A percentile compares a stretch with the other conserved stretches of the same genome.
Conservation (phyloP, 2,797 vertebrate species). For the Tadarida brasiliensis region DNA sequence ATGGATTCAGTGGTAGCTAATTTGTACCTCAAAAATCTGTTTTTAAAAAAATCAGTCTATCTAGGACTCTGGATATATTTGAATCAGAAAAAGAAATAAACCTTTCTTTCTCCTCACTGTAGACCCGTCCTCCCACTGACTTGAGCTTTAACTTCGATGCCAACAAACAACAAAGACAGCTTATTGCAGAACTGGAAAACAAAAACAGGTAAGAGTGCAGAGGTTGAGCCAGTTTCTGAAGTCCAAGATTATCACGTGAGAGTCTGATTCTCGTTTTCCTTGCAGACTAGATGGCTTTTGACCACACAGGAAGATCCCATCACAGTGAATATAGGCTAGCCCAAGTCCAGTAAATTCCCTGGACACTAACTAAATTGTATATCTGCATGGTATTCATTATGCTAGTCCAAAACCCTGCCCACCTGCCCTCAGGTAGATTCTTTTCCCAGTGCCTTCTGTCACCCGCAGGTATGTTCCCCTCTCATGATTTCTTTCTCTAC, state of each 20-base stretch:
- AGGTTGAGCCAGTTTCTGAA: not conserved
- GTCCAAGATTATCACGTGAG: not conserved
- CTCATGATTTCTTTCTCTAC: not conserved
- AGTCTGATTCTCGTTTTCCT: not conserved
- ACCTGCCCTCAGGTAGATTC: not conserved
- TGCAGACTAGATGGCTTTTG: not conserved
- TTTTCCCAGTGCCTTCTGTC: not conserved
- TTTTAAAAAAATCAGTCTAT: not conserved
- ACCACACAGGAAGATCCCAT: not conserved
- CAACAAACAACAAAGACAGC: conserved; percentile 97
- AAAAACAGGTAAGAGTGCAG: conserved; percentile 93
- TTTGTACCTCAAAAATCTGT: conserved; percentile 41
- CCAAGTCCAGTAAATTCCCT: not conserved
- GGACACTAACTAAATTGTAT: not conserved
- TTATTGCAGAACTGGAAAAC: conserved; percentile 98
- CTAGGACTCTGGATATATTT: not conserved
- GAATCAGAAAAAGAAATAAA: not conserved
- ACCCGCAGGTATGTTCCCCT: not conserved
- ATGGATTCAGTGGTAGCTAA: conserved; percentile 48
- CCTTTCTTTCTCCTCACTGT: conserved; percentile 60
- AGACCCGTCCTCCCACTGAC: conserved; percentile 95
- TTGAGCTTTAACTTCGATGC: conserved; percentile 96
- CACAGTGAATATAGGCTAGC: not conserved
- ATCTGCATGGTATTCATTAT: not conserved
- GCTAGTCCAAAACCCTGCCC: not conserved